Evolutionary conservation across 2,888 invertebrate species (phyloP).

Genomic region (Hymenopus coronatus): DNA sequence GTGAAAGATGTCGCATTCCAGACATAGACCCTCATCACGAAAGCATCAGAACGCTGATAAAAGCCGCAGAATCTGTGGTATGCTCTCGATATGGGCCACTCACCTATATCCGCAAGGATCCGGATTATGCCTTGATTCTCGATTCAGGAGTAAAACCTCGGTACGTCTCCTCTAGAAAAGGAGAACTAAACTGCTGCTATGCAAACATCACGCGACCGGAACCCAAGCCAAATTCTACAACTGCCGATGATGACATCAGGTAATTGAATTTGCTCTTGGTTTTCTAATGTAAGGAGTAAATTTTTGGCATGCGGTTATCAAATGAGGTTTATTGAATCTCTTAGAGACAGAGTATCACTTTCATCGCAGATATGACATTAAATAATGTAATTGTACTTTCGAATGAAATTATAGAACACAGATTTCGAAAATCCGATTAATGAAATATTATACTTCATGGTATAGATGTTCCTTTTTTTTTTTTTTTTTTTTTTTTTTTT

Average conservation of each 20-base stretch:
- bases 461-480: no score
- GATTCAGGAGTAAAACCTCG: slow-evolving; percentile 40
- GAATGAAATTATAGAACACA: no score
- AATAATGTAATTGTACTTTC: no score
- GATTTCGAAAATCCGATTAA: no score
- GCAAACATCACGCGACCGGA: slow-evolving; percentile 41
- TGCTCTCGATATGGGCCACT: slow-evolving; percentile 49
- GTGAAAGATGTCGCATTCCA: slow-evolving; percentile 61
- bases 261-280: background rate
- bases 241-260: background rate
- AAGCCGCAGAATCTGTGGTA: slow-evolving; percentile 52
- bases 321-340: no score
- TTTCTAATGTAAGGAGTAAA: no score
- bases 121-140: slow-evolving; percentile 33
- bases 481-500: no score
- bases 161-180: slow-evolving; percentile 35
- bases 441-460: no score
- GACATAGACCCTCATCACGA: slow-evolving; percentile 53
- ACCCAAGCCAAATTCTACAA: background rate
- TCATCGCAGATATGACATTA: no score
- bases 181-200: slow-evolving; percentile 42
- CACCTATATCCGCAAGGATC: slow-evolving; percentile 37
- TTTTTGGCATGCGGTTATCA: no score
- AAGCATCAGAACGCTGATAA: slow-evolving; percentile 55
- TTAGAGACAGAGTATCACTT: no score